Base-by-base conservation (phyloP, 2,797 vertebrate genomes). In the Gorsachius magnificus region DNA sequence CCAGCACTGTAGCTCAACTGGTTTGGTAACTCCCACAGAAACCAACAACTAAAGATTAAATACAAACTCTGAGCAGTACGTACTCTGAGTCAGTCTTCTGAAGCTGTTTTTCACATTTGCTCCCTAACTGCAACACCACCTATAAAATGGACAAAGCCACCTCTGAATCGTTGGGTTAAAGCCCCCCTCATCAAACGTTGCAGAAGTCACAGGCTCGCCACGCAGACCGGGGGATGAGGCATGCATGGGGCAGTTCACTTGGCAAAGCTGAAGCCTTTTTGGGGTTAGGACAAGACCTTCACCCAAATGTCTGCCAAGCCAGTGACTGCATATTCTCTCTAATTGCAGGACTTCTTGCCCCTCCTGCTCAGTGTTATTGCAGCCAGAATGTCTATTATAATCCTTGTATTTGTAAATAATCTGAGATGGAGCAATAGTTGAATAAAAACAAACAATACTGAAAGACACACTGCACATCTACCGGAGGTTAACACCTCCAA, bases 21-120 rank as follows among this genome's bases (percentile, higher is more conserved):
- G 96, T 97, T 95, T 96, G 96, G 94, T 96, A 96, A 97, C 96
- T 97, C 96, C 92, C 95, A 96, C 95, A 88, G 87, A 95, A 83
- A 95, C 87, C 58, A 96, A 84, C 93, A 95, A 96, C 79, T 72
- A 74, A 69, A 90, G 91, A 96, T 95, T 70, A 89, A 92, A 97
- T 8, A 90, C 83, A 83, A 96, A 84, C 77, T 75, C 87, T 16
- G 58, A 91, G 95, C 85, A 90, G 88, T 35, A 29, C 54, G 1
- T 31, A 45, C 50, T 77, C 74, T 0, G 0, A 92, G 79, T 7
- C 3, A 0, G 35, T 57, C 66, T 91, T 75, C 16, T 41, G 50
- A 92, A 94, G 69, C 75, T 69, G 70, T 63, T 91, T 94, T 87
- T 69, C 87, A 82, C 48, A 68, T 91, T 88, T 85, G 31, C 66